These are phyloP conservation scores for Gopherus flavomarginatus DNA, from an alignment of 2,113 vertebrate species.

Conservation along the genomic window DNA sequence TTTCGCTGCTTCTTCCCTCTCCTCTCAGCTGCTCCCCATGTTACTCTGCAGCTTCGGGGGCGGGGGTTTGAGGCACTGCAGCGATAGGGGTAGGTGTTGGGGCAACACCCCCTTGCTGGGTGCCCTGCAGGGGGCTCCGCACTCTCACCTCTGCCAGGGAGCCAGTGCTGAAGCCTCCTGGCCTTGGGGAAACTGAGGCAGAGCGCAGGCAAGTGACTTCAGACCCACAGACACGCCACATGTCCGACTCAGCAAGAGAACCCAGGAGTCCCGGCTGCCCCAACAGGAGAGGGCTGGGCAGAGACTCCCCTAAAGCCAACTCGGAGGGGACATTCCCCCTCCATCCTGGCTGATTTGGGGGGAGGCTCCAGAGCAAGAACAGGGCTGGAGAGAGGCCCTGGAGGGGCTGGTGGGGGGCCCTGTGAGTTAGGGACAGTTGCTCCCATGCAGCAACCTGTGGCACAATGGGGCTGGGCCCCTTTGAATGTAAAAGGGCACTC, in stretches of 20 bases:
- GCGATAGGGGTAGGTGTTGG: background rate
- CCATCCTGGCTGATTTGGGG: background rate
- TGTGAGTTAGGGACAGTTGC: too few species aligned
- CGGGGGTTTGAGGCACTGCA: rapidly evolving
- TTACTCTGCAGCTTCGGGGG: background rate
- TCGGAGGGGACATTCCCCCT: background rate
- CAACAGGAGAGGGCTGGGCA: background rate
- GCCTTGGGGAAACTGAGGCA: background rate
- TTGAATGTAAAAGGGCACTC: background rate
- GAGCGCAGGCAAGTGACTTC: background rate
- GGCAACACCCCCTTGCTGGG: rapidly evolving
- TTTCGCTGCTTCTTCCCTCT: constrained; percentile 5
- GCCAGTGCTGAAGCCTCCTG: background rate
- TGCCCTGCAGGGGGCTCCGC: background rate
- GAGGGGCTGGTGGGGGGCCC: background rate
- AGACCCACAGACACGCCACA: too few species aligned
- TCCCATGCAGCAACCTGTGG: too few species aligned
- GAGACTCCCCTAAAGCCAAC: background rate
- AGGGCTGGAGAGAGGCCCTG: too few species aligned
- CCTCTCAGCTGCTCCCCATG: constrained; percentile 44
- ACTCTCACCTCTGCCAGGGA: background rate
- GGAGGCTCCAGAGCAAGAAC: background rate
- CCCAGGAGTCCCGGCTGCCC: background rate
- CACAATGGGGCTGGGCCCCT: background rate
- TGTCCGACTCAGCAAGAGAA: background rate